Evolutionary conservation across 1,140 invertebrate genomes (phyloP).

Genomic region (Pseudoatta argentina): DNA sequence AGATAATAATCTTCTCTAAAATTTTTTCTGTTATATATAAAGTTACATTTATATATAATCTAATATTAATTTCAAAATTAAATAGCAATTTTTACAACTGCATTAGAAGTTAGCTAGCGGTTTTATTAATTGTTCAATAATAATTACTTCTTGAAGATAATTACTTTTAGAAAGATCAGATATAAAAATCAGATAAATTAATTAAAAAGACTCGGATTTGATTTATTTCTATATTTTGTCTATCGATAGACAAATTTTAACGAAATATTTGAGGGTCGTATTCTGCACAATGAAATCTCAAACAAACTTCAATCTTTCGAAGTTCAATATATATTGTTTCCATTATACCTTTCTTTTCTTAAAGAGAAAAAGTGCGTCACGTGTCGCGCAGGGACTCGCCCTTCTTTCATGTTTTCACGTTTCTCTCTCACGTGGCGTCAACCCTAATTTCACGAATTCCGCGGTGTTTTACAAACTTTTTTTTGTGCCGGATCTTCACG

Average conservation of each 20-base stretch:
- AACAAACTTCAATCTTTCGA: slow-evolving; percentile 7
- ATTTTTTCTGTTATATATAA: slow-evolving; percentile 1
- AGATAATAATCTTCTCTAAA: background rate
- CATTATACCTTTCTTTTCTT: background rate
- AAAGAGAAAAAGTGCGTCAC: slow-evolving; percentile 47
- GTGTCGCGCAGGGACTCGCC: slow-evolving; percentile 58
- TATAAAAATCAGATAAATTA: background rate
- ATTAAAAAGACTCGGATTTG: background rate
- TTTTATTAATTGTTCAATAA: background rate
- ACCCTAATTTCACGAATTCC: slow-evolving; percentile 84
- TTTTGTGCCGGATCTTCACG: slow-evolving; percentile 62
- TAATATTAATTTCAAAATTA: background rate
- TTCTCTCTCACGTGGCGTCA: slow-evolving; percentile 68
- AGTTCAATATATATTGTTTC: background rate
- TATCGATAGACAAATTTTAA: background rate
- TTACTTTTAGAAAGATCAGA: background rate
- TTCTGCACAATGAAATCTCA: slow-evolving; percentile 18
- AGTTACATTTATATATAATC: background rate
- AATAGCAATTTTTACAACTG: background rate
- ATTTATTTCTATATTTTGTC: background rate
- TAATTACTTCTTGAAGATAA: background rate
- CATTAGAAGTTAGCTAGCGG: background rate
- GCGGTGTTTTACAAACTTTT: slow-evolving; percentile 82
- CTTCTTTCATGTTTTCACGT: slow-evolving; percentile 67
- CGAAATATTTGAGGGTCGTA: background rate